These are phyloP conservation scores for Stenoptilia bipunctidactyla DNA, from an alignment of 2,888 invertebrate genomes.

Conservation along the genomic window DNA sequence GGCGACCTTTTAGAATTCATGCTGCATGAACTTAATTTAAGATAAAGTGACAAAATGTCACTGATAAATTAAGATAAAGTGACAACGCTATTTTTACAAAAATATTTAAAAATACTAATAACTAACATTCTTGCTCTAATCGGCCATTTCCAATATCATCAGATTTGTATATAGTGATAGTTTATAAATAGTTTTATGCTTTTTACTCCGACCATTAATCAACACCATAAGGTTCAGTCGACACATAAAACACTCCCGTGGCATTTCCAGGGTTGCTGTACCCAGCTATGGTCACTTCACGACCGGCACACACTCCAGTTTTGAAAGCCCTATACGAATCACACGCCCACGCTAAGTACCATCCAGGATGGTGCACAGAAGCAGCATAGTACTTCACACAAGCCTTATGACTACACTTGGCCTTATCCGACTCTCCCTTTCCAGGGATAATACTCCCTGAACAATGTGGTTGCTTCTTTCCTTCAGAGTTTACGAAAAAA, in stretches of 20 bases:
- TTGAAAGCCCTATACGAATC: slow-evolving; percentile 39
- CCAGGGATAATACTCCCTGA: slow-evolving; percentile 39
- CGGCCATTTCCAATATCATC: no score
- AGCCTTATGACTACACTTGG: slow-evolving; percentile 55
- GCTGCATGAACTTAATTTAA: no score
- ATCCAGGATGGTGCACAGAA: slow-evolving; percentile 37
- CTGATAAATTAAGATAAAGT: no score
- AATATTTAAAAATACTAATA: no score
- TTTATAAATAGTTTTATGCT: no score
- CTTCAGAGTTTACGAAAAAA: slow-evolving; percentile 72
- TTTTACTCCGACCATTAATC: no score
- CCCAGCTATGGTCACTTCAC: slow-evolving; percentile 48
- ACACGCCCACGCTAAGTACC: slow-evolving; percentile 48
- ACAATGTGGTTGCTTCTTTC: slow-evolving; percentile 68
- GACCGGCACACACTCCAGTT: slow-evolving; percentile 39
- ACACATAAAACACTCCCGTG: slow-evolving; percentile 52
- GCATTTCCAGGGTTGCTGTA: slow-evolving; percentile 55
- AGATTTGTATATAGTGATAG: no score
- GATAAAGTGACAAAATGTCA: no score
- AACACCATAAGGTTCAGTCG: slow-evolving; percentile 36
- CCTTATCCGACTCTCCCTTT: slow-evolving; percentile 43
- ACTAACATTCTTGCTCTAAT: no score
- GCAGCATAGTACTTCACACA: slow-evolving; percentile 45
- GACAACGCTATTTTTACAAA: no score
- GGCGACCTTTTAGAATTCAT: no score